Conservation (phyloP, 1,140 invertebrate genomes). For the Homarus americanus region DNA sequence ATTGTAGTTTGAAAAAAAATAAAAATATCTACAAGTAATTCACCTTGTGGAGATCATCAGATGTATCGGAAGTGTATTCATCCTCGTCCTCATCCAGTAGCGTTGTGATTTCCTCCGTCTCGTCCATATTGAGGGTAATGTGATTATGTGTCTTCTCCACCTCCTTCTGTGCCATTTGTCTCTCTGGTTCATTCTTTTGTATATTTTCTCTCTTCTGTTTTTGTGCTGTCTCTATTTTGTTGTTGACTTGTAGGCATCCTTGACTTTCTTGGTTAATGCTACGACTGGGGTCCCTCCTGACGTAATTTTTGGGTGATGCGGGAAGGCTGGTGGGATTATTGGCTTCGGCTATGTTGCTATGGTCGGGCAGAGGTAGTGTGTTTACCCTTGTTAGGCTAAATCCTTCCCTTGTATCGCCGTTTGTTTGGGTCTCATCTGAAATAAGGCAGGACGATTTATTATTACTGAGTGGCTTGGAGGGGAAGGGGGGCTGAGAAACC, state of each 20-base stretch:
- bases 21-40: no score
- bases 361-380: background rate
- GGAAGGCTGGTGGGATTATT: background rate
- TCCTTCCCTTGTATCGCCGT: background rate
- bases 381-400: background rate
- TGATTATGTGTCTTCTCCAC: background rate
- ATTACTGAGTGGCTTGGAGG: no score
- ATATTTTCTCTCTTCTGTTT: background rate
- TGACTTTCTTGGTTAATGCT: background rate
- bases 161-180: background rate
- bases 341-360: background rate
- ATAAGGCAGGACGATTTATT: no score
- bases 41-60: conserved; percentile 62
- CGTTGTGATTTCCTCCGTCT: conserved; percentile 46
- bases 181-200: background rate
- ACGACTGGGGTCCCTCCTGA: background rate
- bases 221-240: background rate
- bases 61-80: conserved; percentile 50
- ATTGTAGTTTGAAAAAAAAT: no score
- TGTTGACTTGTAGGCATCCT: background rate
- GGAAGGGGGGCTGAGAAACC: no score
- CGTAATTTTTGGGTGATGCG: background rate
- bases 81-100: conserved; percentile 48
- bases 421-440: conserved; percentile 4
- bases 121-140: conserved; percentile 27